Base-by-base conservation (phyloP, 2,113 vertebrate genomes). In the Melanerpes aurifrons region DNA sequence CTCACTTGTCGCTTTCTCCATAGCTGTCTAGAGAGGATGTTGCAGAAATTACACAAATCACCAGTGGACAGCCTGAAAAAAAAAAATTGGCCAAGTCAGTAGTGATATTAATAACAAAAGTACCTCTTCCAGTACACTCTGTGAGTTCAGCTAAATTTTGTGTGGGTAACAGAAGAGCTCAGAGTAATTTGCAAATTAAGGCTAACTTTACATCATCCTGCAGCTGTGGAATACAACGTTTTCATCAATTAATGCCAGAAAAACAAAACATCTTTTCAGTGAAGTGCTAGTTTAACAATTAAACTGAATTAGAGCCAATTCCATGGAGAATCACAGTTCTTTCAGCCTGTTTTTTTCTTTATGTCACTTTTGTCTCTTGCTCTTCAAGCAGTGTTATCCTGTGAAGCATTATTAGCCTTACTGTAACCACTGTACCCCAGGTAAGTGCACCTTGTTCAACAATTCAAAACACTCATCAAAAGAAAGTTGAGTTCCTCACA, bases 11-110 rank as follows among this genome's bases (percentile, higher is more conserved):
- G 35, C 90, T 96, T 62, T 98, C 97, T 28, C 99, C 99, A 0
- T 99, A 99, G 93, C 98, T 99, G 94, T 97, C 89, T 57, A 98
- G 87, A 43, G 99, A 98, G 1, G 97, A 98, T 0, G 98, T 97
- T n/a, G 98, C 71, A n/a, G 99, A 99, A 58, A 99, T 96, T 15
- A 98, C 86, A 59, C 99, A 99, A 76, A 99, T 98, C 82, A 99
- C 85, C 54, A 99, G 81, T 0, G 99, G 98, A 76, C 97, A 98
- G 17, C 99, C 99, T 99, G 96, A 90, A 67, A 90, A 67, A 73
- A 40, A 40, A 40, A 40, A 40, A 40, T 10, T 29, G n/a, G n/a
- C 61, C 90, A 66, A 80, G 12, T 7, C 28, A 9, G 26, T 2
- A 15, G 32, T 15, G 72, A 8, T 2, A 4, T 82, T 15, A 84